phyloP scores from a whole-genome alignment of 2,797 vertebrate species.

The Hypotaenidia okinawae region DNA sequence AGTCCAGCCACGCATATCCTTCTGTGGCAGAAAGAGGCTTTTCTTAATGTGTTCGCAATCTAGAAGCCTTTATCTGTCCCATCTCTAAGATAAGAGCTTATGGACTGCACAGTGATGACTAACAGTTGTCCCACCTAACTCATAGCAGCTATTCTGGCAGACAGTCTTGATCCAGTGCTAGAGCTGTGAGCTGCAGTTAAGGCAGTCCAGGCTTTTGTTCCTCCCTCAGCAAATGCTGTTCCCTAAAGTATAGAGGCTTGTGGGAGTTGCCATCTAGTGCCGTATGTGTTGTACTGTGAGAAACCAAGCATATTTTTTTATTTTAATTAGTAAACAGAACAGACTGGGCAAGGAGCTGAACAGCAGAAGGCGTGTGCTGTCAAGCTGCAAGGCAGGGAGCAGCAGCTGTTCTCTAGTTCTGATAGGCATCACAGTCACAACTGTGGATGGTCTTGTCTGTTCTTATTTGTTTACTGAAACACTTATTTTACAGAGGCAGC shows the following conservation, averaged over 20 bases:
- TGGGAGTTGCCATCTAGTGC: neutral
- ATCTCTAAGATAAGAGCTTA: neutral
- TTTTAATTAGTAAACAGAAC: neutral
- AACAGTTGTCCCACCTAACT: neutral
- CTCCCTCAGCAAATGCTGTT: neutral
- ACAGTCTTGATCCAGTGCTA: neutral
- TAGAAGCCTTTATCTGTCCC: neutral
- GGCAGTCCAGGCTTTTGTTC: neutral
- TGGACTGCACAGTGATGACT: neutral
- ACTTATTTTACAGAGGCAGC: neutral
- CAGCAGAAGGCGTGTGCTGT: neutral
- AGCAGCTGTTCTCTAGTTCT: neutral
- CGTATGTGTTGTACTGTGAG: neutral
- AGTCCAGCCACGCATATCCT: accelerated
- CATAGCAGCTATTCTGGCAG: neutral
- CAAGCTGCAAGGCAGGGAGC: neutral
- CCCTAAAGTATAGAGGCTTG: neutral
- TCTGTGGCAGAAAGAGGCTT: neutral
- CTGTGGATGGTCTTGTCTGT: neutral
- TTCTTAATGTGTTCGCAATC: neutral
- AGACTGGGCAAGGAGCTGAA: neutral
- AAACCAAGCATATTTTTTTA: neutral
- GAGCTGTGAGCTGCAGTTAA: neutral
- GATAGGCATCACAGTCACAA: neutral
- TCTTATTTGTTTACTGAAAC: neutral